Evolutionary conservation across 2,113 vertebrate genomes (phyloP), one percentile per base, ranked within the genome.

Genomic region (Melanostigma gelatinosum): DNA sequence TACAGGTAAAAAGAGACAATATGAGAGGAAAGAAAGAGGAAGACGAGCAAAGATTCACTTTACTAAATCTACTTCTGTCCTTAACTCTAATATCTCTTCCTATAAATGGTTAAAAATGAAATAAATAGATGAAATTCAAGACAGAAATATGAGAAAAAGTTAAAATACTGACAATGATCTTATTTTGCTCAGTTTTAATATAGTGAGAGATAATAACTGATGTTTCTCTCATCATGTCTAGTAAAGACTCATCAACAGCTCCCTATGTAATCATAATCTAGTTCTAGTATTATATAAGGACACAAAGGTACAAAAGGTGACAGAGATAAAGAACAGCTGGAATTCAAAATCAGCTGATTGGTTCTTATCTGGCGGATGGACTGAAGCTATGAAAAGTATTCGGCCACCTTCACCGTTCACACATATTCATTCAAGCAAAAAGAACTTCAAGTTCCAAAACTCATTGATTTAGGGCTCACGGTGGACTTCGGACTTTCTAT

Each of bases 371-470:
- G 38, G 6, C 12, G 2, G 24, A 61, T 77, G 8, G 44, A 15
- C 32, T 52, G 9, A 54, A 29, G 29, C 38, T 52, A 40, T 52
- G 66, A 66, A 74, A 79, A 38, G 36, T 18, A 13, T 64, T 36
- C 6, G 18, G 16, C 8, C 18, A 71, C 61, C 57, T 67, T 79
- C 54, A 80, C 67, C 67, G 79, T 85, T 77, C 3, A 18, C 69
- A 80, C 60, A 62, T 27, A 58, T 58, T 72, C 44, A 29, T 15
- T 22, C 12, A n/a, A 6, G 46, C 63, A 40, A 75, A 77, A 80
- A 68, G 58, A 72, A 27, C 24, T 40, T 54, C 27, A 32, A 27
- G 42, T 46, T 63, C 12, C 67, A 22, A 29, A 32, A 18, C 3
- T 65, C 40, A 32, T 0, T 27, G 32, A 22, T 46, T 10, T 20